Conservation (phyloP, 2,888 invertebrate genomes). For the Terebella lapidaria region DNA sequence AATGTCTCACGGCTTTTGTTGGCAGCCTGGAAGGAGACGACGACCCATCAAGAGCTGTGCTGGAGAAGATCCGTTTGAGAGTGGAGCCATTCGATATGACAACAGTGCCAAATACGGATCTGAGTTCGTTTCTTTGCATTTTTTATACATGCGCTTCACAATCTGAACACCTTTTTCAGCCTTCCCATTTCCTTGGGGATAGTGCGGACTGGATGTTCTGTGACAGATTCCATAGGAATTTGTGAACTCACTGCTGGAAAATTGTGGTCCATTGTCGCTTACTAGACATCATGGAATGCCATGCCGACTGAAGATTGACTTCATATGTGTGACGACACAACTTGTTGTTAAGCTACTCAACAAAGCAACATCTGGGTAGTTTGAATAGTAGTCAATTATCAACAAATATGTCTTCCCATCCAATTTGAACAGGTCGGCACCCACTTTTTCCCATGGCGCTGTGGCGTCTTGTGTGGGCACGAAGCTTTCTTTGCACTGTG, state of each 20-base stretch:
- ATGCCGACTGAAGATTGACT: neutral
- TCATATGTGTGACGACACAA: neutral
- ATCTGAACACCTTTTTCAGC: conserved; percentile 2
- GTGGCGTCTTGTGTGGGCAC: neutral
- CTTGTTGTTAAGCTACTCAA: neutral
- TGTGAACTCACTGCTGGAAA: neutral
- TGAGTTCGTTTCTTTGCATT: neutral
- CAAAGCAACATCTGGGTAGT: neutral
- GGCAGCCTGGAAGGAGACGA: neutral
- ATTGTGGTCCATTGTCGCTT: neutral
- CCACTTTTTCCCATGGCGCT: neutral
- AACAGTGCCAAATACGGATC: neutral
- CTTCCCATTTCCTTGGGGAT: neutral
- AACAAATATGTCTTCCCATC: neutral
- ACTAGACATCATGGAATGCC: neutral
- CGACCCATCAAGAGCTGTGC: neutral
- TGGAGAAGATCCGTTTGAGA: neutral
- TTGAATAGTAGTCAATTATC: neutral
- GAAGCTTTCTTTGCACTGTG: neutral
- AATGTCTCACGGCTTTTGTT: neutral
- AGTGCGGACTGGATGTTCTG: neutral
- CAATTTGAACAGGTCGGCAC: neutral
- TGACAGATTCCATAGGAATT: neutral
- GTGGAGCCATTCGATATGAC: neutral
- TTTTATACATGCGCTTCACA: neutral